phyloP scores from a whole-genome alignment of 2,113 vertebrate genomes.

The Phrynosoma platyrhinos region DNA sequence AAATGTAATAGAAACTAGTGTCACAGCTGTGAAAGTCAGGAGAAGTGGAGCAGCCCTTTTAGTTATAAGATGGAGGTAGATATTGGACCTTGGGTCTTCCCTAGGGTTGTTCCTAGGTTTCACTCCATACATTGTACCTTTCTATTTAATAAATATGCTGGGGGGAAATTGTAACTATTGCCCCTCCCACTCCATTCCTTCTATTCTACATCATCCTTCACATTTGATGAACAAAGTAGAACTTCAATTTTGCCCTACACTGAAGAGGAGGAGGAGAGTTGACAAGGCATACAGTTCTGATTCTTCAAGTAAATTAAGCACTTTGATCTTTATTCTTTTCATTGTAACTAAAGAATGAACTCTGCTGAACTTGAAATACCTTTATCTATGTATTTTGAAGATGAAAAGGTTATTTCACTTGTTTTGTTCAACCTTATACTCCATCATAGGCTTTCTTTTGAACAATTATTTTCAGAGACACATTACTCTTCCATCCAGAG shows the following conservation, averaged over 20 bases:
- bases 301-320: conserved; percentile 72
- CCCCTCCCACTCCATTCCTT: neutral
- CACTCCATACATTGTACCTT: neutral
- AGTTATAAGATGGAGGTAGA: neutral
- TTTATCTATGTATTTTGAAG: conserved; percentile 7
- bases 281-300: conserved; percentile 60
- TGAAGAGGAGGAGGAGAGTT: neutral
- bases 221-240: neutral
- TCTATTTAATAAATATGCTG: neutral
- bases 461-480: neutral
- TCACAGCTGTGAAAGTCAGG: neutral
- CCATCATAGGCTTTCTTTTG: neutral
- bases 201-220: neutral
- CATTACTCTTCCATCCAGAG: neutral
- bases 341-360: conserved; percentile 50
- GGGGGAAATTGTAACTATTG: too few relatives aligned
- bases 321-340: conserved; percentile 66
- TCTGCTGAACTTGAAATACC: conserved; percentile 36
- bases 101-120: neutral
- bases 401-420: neutral
- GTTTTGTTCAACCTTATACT: neutral
- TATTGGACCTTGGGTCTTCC: neutral
- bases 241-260: neutral
- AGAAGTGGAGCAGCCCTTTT: neutral
- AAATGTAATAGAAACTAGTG: neutral